Base-by-base conservation (phyloP, 2,113 vertebrate genomes). In the Lepisosteus oculatus region DNA sequence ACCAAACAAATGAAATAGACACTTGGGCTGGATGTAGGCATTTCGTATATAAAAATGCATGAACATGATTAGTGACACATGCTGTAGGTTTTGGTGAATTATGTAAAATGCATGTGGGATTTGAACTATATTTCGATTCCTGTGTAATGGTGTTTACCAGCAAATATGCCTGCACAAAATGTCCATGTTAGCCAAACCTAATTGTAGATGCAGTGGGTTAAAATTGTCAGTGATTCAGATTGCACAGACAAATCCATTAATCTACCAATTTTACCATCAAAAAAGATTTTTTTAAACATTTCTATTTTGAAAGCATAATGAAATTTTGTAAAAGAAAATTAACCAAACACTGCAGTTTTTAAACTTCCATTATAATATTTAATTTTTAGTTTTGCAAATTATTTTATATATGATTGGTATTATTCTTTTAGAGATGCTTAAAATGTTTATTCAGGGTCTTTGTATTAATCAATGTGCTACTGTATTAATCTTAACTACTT, bases 391-490 rank as follows among this genome's bases (percentile, higher is more conserved):
- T 90, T 56, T 83, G 78, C 83, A 84, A 83, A 84, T 79, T 76
- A 68, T 79, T 89, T 74, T 90, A 88, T 84, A 80, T 88, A 84
- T 83, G 55, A 82, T 84, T 84, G 77, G 77, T 88, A 80, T 82
- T 94, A 87, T 86, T 90, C 75, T 29, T 59, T 86, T 86, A 83
- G 77, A 84, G 69, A 83, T 65, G 79, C 83, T 85, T 88, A 85
- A 84, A 86, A 89, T 84, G 90, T 92, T 89, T 86, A 89, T 96
- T 97, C 93, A 95, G 94, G 93, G 93, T 95, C 84, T 93, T 93
- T 94, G 81, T 79, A 84, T 90, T 95, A 89, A 87, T 92, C 92
- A 89, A 85, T 90, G 89, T 94, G 90, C 92, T 95, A 94, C 91
- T 94, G 88, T 96, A 91, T 90, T 90, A 92, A 85, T 78, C 72